These are phyloP conservation scores for Carcharodon carcharias DNA, from an alignment of 2,797 vertebrate species.

Conservation along the genomic window DNA sequence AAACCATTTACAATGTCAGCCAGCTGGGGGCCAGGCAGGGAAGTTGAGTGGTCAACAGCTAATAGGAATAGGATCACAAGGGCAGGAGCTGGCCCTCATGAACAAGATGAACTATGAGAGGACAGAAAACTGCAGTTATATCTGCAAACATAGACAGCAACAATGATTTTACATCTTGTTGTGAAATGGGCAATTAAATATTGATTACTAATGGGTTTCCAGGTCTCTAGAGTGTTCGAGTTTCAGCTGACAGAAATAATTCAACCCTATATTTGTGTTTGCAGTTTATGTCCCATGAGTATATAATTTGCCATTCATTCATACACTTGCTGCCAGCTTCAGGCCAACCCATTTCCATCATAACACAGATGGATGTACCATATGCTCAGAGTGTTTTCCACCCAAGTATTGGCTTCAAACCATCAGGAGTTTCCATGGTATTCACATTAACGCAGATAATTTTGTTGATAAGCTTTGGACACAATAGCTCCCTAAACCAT, in stretches of 20 bases:
- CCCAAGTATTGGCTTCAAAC: neutral
- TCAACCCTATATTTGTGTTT: slow-evolving; percentile 31
- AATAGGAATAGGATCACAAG: neutral
- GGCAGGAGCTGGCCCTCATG: neutral
- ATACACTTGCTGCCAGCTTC: slow-evolving; percentile 29
- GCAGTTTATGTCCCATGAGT: neutral
- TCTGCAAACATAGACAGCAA: neutral
- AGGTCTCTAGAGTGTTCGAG: slow-evolving; percentile 12
- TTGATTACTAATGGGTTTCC: slow-evolving; percentile 26
- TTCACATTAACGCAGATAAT: slow-evolving; percentile 30
- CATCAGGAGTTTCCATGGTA: slow-evolving; percentile 33
- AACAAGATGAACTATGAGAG: neutral
- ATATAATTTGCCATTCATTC: slow-evolving; percentile 33
- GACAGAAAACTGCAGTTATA: neutral
- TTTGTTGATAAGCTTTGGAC: slow-evolving; percentile 23
- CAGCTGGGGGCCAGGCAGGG: neutral
- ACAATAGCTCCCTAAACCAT: slow-evolving; percentile 12
- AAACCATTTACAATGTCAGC: neutral
- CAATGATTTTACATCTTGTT: neutral
- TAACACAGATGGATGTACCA: slow-evolving; percentile 36
- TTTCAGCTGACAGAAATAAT: slow-evolving; percentile 34
- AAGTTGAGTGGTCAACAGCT: neutral
- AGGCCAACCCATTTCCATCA: slow-evolving; percentile 32
- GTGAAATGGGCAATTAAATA: slow-evolving; percentile 30
- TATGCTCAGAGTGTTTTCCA: slow-evolving; percentile 26